phyloP scores from a whole-genome alignment of 2,888 invertebrate species.

The Caenorhabditis zanzibari region DNA sequence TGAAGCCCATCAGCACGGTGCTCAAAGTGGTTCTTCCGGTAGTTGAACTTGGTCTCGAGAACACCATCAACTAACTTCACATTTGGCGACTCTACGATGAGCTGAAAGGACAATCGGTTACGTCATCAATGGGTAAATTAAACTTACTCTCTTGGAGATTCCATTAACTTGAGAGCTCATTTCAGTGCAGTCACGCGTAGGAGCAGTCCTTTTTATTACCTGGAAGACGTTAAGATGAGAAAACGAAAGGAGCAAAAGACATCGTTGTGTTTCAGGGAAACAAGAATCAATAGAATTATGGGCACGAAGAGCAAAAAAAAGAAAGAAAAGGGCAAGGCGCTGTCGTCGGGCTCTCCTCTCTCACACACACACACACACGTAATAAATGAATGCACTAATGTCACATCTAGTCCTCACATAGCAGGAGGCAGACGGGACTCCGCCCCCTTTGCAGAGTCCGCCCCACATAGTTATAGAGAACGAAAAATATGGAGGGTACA shows the following conservation, averaged over 20 bases:
- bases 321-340: conserved; percentile 51
- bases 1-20: conserved; percentile 66
- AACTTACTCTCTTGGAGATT: conserved; percentile 58
- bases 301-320: conserved; percentile 34
- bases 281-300: conserved; percentile 61
- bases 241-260: conserved; percentile 1
- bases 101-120: conserved; percentile 50
- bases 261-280: conserved; percentile 4
- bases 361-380: conserved; percentile 27
- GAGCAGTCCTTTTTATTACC: conserved; percentile 58
- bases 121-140: background rate
- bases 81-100: conserved; percentile 74
- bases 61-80: conserved; percentile 68
- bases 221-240: conserved; percentile 43
- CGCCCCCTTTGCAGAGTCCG: conserved; percentile 32
- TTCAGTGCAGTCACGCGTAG: conserved; percentile 49
- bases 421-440: conserved; percentile 1
- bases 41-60: conserved; percentile 69
- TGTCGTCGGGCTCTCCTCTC: conserved; percentile 27
- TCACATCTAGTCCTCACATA: conserved; percentile 8
- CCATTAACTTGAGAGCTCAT: conserved; percentile 59
- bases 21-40: conserved; percentile 73
- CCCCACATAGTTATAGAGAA: conserved; percentile 17
- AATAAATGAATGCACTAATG: conserved; percentile 55
- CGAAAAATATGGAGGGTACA: background rate